phyloP scores from a whole-genome alignment of 1,140 invertebrate genomes.

The Planococcus citri region DNA sequence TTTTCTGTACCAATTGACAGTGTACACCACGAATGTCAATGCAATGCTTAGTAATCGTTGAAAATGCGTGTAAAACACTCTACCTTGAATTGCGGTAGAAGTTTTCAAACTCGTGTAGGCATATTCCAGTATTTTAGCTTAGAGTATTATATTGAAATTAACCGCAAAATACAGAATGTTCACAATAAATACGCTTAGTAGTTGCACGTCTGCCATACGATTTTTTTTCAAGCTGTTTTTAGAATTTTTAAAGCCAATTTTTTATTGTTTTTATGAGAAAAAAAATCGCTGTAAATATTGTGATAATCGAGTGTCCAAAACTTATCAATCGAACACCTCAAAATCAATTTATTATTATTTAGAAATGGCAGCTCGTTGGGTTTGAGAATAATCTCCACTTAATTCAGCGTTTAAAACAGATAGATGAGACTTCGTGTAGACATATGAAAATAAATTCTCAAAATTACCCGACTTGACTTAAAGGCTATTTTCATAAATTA shows the following conservation, averaged over 20 bases:
- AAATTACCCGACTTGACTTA: no score
- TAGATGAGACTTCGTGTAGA: no score
- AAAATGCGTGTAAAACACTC: neutral
- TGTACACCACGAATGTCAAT: neutral
- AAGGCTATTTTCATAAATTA: no score
- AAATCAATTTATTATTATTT: no score
- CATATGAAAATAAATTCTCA: no score
- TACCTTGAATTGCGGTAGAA: slow-evolving; percentile 18
- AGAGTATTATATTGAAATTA: slow-evolving; percentile 10
- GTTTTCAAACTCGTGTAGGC: slow-evolving; percentile 1
- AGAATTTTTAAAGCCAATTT: neutral
- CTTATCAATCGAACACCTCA: no score
- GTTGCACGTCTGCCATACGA: slow-evolving; percentile 7
- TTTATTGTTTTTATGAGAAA: neutral
- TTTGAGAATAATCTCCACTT: no score
- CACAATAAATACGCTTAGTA: slow-evolving; percentile 13
- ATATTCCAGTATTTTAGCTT: slow-evolving; percentile 17
- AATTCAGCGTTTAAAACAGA: no score
- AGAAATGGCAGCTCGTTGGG: no score
- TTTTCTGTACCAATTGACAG: neutral
- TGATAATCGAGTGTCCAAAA: neutral
- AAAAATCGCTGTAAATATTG: neutral
- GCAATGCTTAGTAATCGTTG: neutral
- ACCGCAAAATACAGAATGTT: neutral
- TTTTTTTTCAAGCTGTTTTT: neutral